Conservation (phyloP, 1,140 invertebrate species). For the Potamilus streckersoni region DNA sequence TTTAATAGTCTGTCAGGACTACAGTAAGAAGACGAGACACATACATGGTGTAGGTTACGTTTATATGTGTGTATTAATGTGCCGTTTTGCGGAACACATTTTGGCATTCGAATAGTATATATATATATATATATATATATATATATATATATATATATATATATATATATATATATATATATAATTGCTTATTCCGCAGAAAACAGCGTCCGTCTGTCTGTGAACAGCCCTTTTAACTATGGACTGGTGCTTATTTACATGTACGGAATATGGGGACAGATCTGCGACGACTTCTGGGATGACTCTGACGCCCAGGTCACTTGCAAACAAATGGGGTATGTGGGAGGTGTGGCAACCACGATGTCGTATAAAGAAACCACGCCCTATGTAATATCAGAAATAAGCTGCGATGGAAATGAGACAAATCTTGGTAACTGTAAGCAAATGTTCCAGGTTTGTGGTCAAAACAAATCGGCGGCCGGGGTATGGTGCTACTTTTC, state of each 20-base stretch:
- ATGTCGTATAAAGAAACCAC: neutral
- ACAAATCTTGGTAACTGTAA: slow-evolving; percentile 4
- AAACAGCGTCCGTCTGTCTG: no score
- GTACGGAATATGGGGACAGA: slow-evolving; percentile 5
- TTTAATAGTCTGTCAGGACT: no score
- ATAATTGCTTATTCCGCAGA: no score
- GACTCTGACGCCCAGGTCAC: slow-evolving; percentile 11
- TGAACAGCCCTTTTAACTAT: no score
- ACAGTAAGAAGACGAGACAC: no score
- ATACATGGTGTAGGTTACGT: no score
- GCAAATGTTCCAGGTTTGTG: neutral
- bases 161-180: no score
- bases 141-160: no score
- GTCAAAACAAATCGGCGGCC: slow-evolving; percentile 6
- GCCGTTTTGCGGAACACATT: no score
- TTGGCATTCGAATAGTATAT: no score
- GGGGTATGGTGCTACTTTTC: slow-evolving; percentile 6
- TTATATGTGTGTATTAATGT: no score
- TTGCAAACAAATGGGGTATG: slow-evolving; percentile 38
- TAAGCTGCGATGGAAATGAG: slow-evolving; percentile 23
- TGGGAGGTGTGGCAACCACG: slow-evolving; percentile 7
- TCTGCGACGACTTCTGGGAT: slow-evolving; percentile 15
- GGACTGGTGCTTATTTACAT: neutral
- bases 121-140: no score
- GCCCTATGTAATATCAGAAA: slow-evolving; percentile 15